Percentiles rank a stretch among this genome's conserved stretches.
Conservation (phyloP, 30 jellyfish, hydroid and myxozoan genomes). For the Pelagia noctiluca region DNA sequence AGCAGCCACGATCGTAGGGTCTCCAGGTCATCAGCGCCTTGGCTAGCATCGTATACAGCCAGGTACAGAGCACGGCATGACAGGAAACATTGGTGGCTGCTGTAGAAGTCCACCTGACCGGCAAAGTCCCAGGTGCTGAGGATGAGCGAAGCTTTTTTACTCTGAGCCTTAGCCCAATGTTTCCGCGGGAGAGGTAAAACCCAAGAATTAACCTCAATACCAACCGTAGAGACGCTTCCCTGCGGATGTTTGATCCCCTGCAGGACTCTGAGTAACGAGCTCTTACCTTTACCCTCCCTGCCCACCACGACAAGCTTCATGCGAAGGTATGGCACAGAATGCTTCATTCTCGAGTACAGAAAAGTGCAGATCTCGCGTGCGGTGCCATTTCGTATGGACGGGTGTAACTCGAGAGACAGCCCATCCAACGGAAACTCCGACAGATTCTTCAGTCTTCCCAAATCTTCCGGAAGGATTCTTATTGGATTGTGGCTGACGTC, state of each 20-base stretch:
- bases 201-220: constrained; percentile 86
- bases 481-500: constrained; percentile 79
- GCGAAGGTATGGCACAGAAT: constrained; percentile 84
- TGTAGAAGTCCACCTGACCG: constrained; percentile 93
- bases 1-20: constrained; percentile 94
- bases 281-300: constrained; percentile 88
- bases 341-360: constrained; percentile 74
- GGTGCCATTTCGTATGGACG: constrained; percentile 57
- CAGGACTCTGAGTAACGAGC: constrained; percentile 79
- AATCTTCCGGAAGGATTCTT: constrained; percentile 78
- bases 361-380: constrained; percentile 78
- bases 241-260: constrained; percentile 70
- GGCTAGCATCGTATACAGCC: constrained; percentile 93
- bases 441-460: constrained; percentile 75
- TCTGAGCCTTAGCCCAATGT: constrained; percentile 13
- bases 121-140: constrained; percentile 96
- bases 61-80: constrained; percentile 88
- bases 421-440: constrained; percentile 76
- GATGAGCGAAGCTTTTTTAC: constrained; percentile 59
- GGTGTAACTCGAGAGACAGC: constrained; percentile 65
- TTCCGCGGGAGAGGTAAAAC: constrained; percentile 63
- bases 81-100: constrained; percentile 91
- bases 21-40: constrained; percentile 80
- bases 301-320: constrained; percentile 95
- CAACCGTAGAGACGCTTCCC: constrained; percentile 79